These are phyloP conservation scores for Drosophila kanapiae DNA, from an alignment of 1,140 invertebrate genomes.

Conservation along the genomic window DNA sequence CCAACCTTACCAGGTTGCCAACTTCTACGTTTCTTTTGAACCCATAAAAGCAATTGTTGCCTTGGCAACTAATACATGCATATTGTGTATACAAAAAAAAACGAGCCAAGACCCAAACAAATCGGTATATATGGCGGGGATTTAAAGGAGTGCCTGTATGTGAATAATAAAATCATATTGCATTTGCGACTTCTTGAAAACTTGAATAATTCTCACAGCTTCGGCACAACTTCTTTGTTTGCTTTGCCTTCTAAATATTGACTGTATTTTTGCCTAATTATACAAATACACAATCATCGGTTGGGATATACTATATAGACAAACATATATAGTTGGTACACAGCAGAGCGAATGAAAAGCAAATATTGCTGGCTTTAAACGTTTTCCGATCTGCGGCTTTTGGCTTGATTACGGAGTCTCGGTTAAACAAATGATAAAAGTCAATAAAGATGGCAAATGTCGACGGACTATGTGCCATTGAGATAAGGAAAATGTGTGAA, in stretches of 20 bases:
- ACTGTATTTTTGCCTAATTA: constrained; percentile 34
- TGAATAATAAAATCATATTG: constrained; percentile 33
- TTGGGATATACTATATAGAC: background rate
- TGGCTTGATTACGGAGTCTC: constrained; percentile 19
- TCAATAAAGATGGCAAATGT: constrained; percentile 17
- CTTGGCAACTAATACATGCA: constrained; percentile 31
- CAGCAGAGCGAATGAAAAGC: constrained; percentile 12
- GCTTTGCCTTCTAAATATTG: constrained; percentile 32
- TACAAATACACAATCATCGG: constrained; percentile 11
- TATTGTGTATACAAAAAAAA: constrained; percentile 24
- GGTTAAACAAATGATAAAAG: constrained; percentile 27
- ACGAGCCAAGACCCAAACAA: constrained; percentile 29
- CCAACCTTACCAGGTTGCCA: constrained; percentile 6
- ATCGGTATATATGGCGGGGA: background rate
- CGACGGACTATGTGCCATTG: background rate
- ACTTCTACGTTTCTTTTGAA: constrained; percentile 7
- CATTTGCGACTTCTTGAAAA: constrained; percentile 16
- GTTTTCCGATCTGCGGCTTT: constrained; percentile 7
- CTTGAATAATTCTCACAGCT: constrained; percentile 24
- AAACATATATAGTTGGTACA: constrained; percentile 5
- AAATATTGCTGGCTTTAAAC: constrained; percentile 26
- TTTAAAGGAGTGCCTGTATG: constrained; percentile 21
- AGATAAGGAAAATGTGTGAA: constrained; percentile 5
- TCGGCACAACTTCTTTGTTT: constrained; percentile 5
- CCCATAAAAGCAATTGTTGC: constrained; percentile 13